phyloP scores from a whole-genome alignment of 2,797 vertebrate genomes.

The Linurgus olivaceus region DNA sequence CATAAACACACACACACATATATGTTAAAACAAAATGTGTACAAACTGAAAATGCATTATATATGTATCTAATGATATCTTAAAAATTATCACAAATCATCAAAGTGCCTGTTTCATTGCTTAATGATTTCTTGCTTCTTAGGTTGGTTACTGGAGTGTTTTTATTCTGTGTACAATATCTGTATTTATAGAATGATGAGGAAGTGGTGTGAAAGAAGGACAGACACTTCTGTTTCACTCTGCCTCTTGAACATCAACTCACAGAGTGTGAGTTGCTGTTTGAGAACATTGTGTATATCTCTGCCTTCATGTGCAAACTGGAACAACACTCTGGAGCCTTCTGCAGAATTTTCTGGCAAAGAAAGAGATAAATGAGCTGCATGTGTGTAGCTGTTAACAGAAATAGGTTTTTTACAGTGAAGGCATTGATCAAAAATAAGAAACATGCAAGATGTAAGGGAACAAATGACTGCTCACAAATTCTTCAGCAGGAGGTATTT shows the following conservation, averaged over 20 bases:
- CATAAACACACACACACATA: too few species aligned
- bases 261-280: background rate
- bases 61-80: background rate
- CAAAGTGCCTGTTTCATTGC: background rate
- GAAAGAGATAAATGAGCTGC: background rate
- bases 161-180: background rate
- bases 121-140: background rate
- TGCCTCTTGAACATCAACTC: background rate
- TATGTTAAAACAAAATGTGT: background rate
- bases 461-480: background rate
- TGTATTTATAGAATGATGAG: background rate
- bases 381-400: background rate
- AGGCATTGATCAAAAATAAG: background rate
- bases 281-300: background rate
- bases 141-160: background rate
- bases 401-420: background rate
- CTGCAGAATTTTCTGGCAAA: background rate
- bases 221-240: background rate
- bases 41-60: background rate
- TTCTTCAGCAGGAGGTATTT: background rate
- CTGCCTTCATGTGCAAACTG: background rate
- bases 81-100: background rate
- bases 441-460: background rate
- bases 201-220: background rate
- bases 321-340: background rate